Evolutionary conservation across 2,113 vertebrate genomes (phyloP).

Genomic region (Rhodinocichla rosea): DNA sequence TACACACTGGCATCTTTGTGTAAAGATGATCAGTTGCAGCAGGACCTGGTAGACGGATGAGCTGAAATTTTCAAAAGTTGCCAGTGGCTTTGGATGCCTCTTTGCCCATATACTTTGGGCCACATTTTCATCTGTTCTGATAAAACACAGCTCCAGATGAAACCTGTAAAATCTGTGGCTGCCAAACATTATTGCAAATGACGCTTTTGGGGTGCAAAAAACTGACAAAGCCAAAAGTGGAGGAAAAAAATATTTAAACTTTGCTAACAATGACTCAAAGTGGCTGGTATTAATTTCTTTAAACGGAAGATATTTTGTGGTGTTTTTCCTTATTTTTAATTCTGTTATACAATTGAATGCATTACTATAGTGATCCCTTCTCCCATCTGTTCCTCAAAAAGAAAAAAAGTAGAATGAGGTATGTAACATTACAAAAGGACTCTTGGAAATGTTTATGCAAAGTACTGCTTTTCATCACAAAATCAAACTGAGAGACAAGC

Average conservation of each 20-base stretch:
- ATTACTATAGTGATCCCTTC: background rate
- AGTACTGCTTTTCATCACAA: background rate
- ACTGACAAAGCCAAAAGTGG: background rate
- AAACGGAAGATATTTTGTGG: background rate
- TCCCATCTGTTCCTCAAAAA: constrained; percentile 20
- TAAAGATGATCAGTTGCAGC: background rate
- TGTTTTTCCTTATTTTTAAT: background rate
- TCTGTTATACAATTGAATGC: background rate
- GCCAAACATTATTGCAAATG: background rate
- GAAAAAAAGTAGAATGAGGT: background rate
- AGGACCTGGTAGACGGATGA: background rate
- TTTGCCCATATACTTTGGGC: background rate
- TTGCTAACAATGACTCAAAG: background rate
- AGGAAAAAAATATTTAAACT: background rate
- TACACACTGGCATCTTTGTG: background rate
- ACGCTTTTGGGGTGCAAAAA: background rate
- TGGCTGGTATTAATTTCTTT: background rate
- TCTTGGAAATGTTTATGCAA: constrained; percentile 28
- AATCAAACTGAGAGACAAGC: background rate
- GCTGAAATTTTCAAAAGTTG: background rate
- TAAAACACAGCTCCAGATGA: background rate
- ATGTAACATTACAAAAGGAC: background rate
- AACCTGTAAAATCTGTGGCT: background rate
- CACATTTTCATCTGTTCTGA: background rate
- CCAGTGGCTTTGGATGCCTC: background rate